phyloP scores from a whole-genome alignment of 2,113 vertebrate genomes.

The Sialia sialis region DNA sequence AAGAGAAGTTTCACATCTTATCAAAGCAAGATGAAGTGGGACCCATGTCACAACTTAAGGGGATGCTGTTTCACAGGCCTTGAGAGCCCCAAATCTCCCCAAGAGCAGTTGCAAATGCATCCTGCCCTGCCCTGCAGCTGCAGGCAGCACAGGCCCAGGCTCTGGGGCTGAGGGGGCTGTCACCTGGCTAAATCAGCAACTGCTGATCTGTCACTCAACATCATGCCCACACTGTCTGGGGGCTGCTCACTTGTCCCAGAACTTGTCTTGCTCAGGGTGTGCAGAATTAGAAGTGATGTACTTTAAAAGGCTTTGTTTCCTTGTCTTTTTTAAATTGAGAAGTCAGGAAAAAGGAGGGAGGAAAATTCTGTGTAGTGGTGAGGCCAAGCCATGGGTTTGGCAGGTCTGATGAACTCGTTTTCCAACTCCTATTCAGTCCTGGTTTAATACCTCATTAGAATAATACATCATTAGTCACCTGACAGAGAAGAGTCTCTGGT shows the following conservation, averaged over 20 bases:
- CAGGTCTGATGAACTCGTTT: not conserved
- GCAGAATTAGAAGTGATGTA: not conserved
- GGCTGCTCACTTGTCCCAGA: accelerated
- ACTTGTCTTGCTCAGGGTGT: not conserved
- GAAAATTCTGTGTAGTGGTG: not conserved
- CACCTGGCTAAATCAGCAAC: not conserved
- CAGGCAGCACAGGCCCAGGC: not conserved
- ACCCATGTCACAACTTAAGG: not conserved
- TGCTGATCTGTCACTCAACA: not conserved
- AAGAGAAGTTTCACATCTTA: not conserved
- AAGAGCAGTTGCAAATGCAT: not conserved
- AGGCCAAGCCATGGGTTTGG: not conserved
- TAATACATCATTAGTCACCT: not conserved
- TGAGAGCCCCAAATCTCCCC: not conserved
- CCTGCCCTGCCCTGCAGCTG: not conserved
- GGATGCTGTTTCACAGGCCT: not conserved
- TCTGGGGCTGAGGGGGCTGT: no score
- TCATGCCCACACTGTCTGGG: accelerated
- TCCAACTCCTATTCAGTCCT: not conserved
- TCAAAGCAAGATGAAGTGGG: not conserved
- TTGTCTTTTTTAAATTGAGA: not conserved
- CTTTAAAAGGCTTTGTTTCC: not conserved
- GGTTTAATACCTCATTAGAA: not conserved
- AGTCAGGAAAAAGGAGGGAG: not conserved
- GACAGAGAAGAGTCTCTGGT: not conserved